Base-by-base conservation (phyloP, 2,888 invertebrate species). In the Chrysolina haemoptera region DNA sequence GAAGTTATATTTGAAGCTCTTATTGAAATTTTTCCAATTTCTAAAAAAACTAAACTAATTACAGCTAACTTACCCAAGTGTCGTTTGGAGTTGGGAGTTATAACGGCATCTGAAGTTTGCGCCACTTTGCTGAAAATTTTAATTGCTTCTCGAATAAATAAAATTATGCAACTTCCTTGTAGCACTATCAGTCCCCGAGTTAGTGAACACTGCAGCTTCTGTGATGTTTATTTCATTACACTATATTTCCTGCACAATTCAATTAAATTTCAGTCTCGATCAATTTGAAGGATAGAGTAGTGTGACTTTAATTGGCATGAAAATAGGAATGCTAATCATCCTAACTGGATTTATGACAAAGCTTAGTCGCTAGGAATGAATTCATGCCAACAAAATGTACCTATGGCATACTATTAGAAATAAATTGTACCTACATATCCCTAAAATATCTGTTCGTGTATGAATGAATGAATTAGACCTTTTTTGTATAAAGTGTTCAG, bases 31-130 rank as follows among this genome's bases (percentile, higher is more conserved):
- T 53, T 53, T 53, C 20, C 18, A 18, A 53, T 20, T 53, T 20
- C 53, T 5, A 11, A 53, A 53, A 5, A 22, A 53, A 53, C 18
- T 35, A 59, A 59, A 59, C 59, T 59, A 59, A 59, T 27, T 27
- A 59, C n/a, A 59, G 12, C 18, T 18, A 68, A 83, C 85, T 87
- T 82, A 87, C 87, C 87, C 80, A 87, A 82, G 81, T 87, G 84
- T 78, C 86, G 79, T 80, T 85, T 86, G 65, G 86, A 86, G 79
- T 85, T 87, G 65, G 86, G 87, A 74, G 86, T 86, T 40, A 86
- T 85, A 55, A 83, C 86, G 70, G 77, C 59, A 62, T 80, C 82
- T 69, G 77, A 81, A 80, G 73, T 80, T 77, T 75, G 80, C 80
- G 85, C 86, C 85, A 86, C 85, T 83, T 86, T 86, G 85, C 82